A percentile compares a stretch with the other conserved stretches of the same genome.
These are phyloP conservation scores for Volucella zonaria DNA, from an alignment of 2,888 invertebrate species.

Conservation along the genomic window DNA sequence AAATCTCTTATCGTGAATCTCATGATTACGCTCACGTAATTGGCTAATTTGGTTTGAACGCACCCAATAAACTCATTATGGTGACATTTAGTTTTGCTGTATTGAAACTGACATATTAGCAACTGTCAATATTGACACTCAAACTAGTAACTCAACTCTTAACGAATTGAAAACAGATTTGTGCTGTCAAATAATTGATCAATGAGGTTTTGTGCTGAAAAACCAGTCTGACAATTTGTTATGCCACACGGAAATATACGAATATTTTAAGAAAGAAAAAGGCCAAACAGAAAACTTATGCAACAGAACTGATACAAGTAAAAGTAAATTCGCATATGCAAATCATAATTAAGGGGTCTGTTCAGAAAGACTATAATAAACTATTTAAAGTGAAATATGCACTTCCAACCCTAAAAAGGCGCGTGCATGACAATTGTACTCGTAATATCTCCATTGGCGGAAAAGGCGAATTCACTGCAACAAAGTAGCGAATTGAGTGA, in stretches of 20 bases:
- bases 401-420: background rate
- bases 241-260: background rate
- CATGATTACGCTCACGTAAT: too few species aligned
- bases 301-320: background rate
- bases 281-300: background rate
- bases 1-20: too few species aligned
- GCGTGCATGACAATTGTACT: background rate
- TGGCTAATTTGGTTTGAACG: too few species aligned
- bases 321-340: background rate
- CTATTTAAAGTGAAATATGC: background rate
- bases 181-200: slow-evolving; percentile 6
- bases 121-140: slow-evolving; percentile 5
- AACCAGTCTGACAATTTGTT: background rate
- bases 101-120: background rate
- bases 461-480: slow-evolving; percentile 39
- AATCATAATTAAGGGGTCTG: background rate
- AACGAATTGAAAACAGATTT: slow-evolving; percentile 2
- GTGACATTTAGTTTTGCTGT: background rate
- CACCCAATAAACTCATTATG: too few species aligned
- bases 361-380: too few species aligned
- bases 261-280: background rate
- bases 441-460: slow-evolving; percentile 13
- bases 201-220: background rate
- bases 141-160: background rate
- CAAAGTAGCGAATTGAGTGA: slow-evolving; percentile 55